Evolutionary conservation across 2,113 vertebrate genomes (phyloP), one percentile per base, ranked within the genome.

Genomic region (Tragelaphus imberbis): DNA sequence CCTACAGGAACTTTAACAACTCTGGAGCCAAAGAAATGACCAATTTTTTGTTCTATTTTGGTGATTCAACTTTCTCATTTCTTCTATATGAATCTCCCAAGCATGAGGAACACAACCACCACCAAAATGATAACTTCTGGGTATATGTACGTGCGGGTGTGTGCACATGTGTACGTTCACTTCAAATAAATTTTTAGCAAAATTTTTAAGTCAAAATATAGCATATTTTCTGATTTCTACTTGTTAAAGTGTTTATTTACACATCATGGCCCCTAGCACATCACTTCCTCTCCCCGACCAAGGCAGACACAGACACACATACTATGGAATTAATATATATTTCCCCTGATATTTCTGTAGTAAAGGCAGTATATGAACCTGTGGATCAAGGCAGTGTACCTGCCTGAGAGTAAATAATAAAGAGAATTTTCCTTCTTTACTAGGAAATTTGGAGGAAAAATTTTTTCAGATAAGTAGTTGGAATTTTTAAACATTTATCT

Each of bases 401-500:
- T 88, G 59, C 51, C 58, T 93, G 19, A 51, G 15, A 33, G 53
- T 40, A 84, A 25, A 82, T 3, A 36, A 12, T 82, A 55, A 56
- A 16, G 7, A 84, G 53, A 56, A 56, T 7, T 36, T 84, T 36
- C 81, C 53, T 40, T 56, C 17, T 91, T 61, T 59, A 86, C 15
- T 51, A 23, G 15, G 89, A 89, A 7, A 93, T 89, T 90, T 82
- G 21, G n/a, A 82, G 68, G 4, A 13, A 93, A 93, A 87, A 10
- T 36, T 27, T 44, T 55, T 28, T 79, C 90, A 79, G 82, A 84
- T 84, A 86, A 65, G 36, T 89, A 44, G n/a, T 65, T 13, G 55
- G 11, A 90, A 95, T 55, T 97, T 95, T 90, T 51, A 71, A 94
- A 47, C 12, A 55, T 25, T 40, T 51, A 1, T 23, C 21, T 92